Conservation (phyloP, 1,140 invertebrate species). For the Tetraneura akinire region DNA sequence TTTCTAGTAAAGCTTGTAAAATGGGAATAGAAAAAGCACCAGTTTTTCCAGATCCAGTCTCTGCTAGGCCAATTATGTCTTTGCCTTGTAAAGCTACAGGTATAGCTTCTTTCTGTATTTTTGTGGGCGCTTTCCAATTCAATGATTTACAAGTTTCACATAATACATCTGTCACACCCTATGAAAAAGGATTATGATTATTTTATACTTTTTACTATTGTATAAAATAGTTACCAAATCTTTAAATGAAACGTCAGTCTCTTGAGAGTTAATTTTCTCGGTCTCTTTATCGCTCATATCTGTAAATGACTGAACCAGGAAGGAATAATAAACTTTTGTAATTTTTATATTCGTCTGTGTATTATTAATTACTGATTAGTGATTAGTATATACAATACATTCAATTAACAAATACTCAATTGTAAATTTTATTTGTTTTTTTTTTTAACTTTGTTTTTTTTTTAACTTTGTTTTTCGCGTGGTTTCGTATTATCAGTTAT, state of each 20-base stretch:
- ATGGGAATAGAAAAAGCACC: slow-evolving; percentile 96
- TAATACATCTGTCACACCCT: slow-evolving; percentile 90
- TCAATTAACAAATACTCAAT: too few relatives aligned
- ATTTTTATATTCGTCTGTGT: too few relatives aligned
- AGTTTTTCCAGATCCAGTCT: slow-evolving; percentile 98
- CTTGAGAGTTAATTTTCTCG: too few relatives aligned
- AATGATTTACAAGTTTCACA: slow-evolving; percentile 88
- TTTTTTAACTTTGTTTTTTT: too few relatives aligned
- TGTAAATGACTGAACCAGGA: too few relatives aligned
- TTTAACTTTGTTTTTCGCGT: slow-evolving; percentile 1
- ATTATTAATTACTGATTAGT: too few relatives aligned
- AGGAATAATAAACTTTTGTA: too few relatives aligned
- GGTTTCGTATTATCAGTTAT: background rate
- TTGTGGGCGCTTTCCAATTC: slow-evolving; percentile 92
- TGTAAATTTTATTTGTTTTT: too few relatives aligned
- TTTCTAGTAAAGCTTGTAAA: slow-evolving; percentile 84
- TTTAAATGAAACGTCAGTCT: background rate
- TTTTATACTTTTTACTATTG: background rate
- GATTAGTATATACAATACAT: too few relatives aligned
- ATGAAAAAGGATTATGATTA: slow-evolving; percentile 51
- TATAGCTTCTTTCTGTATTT: slow-evolving; percentile 93
- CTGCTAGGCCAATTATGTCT: slow-evolving; percentile 95
- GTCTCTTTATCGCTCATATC: background rate
- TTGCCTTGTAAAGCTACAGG: slow-evolving; percentile 85
- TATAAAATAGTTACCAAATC: background rate